Conservation (phyloP, 2,113 vertebrate genomes). For the Orientallactaga bullata region DNA sequence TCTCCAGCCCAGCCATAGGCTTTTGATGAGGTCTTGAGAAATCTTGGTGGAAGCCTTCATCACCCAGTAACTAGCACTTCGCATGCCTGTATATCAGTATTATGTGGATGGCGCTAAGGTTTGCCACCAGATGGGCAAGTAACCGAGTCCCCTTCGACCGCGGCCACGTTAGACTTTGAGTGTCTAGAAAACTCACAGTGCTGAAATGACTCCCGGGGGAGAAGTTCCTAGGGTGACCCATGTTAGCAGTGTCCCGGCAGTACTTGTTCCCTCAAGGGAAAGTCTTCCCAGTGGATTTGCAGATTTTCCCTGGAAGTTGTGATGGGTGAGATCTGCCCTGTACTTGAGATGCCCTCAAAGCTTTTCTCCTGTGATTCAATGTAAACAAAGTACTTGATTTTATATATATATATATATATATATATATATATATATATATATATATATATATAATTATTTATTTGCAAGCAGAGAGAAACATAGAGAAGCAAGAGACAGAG, state of each 20-base stretch:
- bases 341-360: background rate
- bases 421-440: too few species aligned
- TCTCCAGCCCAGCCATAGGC: too few species aligned
- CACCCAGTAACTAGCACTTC: background rate
- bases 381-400: background rate
- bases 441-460: too few species aligned
- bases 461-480: too few species aligned
- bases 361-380: background rate
- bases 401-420: too few species aligned
- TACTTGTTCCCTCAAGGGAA: background rate
- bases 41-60: background rate
- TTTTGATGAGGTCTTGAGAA: background rate
- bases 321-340: background rate
- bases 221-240: background rate
- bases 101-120: too few species aligned
- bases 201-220: background rate
- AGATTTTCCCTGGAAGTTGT: background rate
- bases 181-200: background rate
- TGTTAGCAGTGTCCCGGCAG: background rate
- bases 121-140: background rate
- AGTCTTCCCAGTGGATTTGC: background rate
- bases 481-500: too few species aligned
- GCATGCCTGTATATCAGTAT: background rate
- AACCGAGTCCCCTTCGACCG: background rate
- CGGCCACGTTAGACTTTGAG: background rate